Evolutionary conservation across 2,797 vertebrate species (phyloP).

Genomic region (Acanthornis magna): DNA sequence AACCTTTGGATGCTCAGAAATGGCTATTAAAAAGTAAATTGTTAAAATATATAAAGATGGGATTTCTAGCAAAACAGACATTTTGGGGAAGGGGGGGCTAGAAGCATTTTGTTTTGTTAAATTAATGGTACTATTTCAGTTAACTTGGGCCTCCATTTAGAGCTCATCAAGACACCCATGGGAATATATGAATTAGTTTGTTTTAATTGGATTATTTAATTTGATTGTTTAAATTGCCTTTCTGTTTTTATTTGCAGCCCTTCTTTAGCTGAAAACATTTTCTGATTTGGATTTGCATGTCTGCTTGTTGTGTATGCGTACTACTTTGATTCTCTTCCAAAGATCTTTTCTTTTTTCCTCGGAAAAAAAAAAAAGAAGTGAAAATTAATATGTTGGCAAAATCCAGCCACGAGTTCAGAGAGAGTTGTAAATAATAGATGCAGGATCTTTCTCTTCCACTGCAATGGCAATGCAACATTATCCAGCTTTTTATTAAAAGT

Average conservation of each 20-base stretch:
- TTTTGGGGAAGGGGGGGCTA: background rate
- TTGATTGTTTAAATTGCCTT: slow-evolving; percentile 34
- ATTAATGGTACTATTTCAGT: background rate
- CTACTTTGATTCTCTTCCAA: slow-evolving; percentile 38
- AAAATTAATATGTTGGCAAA: slow-evolving; percentile 53
- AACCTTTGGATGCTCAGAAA: background rate
- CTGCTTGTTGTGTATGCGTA: background rate
- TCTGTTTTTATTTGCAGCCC: background rate
- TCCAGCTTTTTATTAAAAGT: slow-evolving; percentile 9
- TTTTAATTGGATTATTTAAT: slow-evolving; percentile 58
- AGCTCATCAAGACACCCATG: background rate
- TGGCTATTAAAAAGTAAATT: background rate
- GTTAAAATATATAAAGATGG: background rate
- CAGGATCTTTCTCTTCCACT: background rate
- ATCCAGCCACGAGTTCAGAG: slow-evolving; percentile 15
- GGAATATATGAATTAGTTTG: slow-evolving; percentile 4
- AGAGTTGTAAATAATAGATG: slow-evolving; percentile 34
- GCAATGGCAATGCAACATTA: background rate
- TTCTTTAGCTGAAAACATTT: background rate
- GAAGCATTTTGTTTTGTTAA: background rate
- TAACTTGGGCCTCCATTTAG: background rate
- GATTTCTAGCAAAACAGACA: background rate
- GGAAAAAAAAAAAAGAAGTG: background rate
- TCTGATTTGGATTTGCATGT: background rate
- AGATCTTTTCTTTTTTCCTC: background rate